phyloP scores from a whole-genome alignment of 2,888 invertebrate species.

The Lochmaea capreae region DNA sequence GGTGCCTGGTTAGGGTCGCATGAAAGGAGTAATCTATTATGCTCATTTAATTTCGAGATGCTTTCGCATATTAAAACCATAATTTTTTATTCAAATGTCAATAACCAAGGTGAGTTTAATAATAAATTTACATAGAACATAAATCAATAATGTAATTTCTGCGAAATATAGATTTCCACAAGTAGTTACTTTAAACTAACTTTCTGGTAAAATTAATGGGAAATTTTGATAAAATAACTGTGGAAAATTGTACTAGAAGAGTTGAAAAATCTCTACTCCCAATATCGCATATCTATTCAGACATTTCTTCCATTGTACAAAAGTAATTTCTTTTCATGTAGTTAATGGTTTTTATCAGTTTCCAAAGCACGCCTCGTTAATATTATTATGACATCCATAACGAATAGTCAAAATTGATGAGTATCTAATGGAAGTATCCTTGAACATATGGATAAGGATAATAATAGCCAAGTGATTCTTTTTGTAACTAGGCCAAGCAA shows the following conservation, averaged over 20 bases:
- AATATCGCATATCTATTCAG: too few species aligned
- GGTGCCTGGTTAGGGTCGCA: not conserved
- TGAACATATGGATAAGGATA: not conserved
- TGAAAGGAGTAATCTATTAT: not conserved
- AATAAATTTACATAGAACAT: not conserved
- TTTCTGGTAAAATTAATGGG: too few species aligned
- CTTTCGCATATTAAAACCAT: not conserved
- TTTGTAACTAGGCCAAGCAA: not conserved
- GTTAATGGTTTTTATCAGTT: not conserved
- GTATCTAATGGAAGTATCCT: not conserved
- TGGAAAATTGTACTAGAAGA: too few species aligned
- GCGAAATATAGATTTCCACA: not conserved
- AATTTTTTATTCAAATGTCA: not conserved
- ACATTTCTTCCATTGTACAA: too few species aligned
- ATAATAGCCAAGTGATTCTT: not conserved
- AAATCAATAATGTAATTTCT: not conserved
- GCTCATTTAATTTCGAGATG: not conserved
- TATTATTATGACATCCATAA: not conserved
- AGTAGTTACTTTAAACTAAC: too few species aligned
- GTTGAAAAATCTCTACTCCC: too few species aligned
- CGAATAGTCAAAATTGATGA: not conserved
- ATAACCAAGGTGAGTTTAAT: not conserved
- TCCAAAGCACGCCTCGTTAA: not conserved
- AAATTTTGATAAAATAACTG: too few species aligned
- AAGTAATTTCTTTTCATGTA: too few species aligned